Evolutionary conservation across 2,888 invertebrate species (phyloP).

Genomic region (Minunthozetes semirufus): DNA sequence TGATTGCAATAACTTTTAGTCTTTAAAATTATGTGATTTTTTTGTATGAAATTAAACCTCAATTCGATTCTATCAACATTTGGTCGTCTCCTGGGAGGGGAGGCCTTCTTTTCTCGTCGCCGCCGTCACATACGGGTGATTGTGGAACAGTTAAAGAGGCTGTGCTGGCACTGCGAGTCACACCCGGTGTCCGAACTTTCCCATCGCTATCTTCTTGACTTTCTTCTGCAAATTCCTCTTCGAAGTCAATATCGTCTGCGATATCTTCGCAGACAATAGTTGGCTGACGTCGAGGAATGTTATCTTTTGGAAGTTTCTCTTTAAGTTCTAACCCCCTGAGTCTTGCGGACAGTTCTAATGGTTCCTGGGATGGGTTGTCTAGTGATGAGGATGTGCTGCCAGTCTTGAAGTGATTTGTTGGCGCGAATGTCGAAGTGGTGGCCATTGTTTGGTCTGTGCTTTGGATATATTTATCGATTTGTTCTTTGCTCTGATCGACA

Average conservation of each 20-base stretch:
- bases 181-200: not conserved
- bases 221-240: slow-evolving; percentile 7
- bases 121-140: not conserved
- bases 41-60: not conserved
- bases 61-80: not conserved
- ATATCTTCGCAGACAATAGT: slow-evolving; percentile 33
- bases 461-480: not conserved
- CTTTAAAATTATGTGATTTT: too few species aligned
- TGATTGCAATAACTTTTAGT: too few species aligned
- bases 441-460: not conserved
- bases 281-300: slow-evolving; percentile 27
- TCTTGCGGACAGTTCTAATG: not conserved
- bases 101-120: slow-evolving; percentile 27
- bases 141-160: slow-evolving; percentile 21
- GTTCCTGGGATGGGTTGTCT: not conserved
- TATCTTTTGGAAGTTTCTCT: not conserved
- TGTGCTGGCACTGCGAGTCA: slow-evolving; percentile 22
- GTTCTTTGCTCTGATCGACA: not conserved
- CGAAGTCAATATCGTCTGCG: slow-evolving; percentile 25
- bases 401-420: slow-evolving; percentile 1
- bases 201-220: not conserved
- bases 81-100: not conserved
- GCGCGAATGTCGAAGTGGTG: not conserved
- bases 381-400: not conserved
- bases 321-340: not conserved